phyloP scores from a whole-genome alignment of 2,113 vertebrate genomes.

The Istiophorus platypterus region DNA sequence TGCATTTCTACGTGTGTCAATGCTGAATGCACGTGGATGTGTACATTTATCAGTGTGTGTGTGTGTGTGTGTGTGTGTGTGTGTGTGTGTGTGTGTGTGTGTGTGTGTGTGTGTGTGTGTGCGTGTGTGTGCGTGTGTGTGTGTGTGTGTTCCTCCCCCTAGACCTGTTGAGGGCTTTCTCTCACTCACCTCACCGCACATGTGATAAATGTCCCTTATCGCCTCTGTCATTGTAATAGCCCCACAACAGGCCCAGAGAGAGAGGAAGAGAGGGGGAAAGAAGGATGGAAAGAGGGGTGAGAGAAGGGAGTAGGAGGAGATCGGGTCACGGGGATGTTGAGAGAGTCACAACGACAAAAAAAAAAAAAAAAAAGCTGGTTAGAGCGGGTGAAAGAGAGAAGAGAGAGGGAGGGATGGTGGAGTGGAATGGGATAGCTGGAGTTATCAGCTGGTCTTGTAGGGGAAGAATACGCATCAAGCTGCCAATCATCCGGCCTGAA shows the following conservation, averaged over 20 bases:
- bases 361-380: constrained; percentile 37
- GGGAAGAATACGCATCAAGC: constrained; percentile 88
- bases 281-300: constrained; percentile 47
- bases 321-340: constrained; percentile 34
- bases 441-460: constrained; percentile 85
- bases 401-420: constrained; percentile 71
- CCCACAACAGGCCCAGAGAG: constrained; percentile 84
- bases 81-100: constrained; percentile 28
- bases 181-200: constrained; percentile 83
- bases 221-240: constrained; percentile 89
- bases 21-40: background rate
- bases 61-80: constrained; percentile 34
- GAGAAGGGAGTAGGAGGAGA: constrained; percentile 19
- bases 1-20: constrained; percentile 12
- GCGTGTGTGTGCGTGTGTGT: constrained; percentile 37
- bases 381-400: constrained; percentile 53
- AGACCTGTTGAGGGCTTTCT: constrained; percentile 87
- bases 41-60: constrained; percentile 22
- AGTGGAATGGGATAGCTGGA: constrained; percentile 80
- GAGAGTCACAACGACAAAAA: constrained; percentile 48
- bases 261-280: constrained; percentile 15
- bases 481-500: constrained; percentile 88
- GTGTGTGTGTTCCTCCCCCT: constrained; percentile 62
- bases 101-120: constrained; percentile 9
- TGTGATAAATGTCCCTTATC: constrained; percentile 89